Percentiles rank a stretch among this genome's conserved stretches.
Conservation (phyloP, 2,797 vertebrate genomes). For the Chelonia mydas region DNA sequence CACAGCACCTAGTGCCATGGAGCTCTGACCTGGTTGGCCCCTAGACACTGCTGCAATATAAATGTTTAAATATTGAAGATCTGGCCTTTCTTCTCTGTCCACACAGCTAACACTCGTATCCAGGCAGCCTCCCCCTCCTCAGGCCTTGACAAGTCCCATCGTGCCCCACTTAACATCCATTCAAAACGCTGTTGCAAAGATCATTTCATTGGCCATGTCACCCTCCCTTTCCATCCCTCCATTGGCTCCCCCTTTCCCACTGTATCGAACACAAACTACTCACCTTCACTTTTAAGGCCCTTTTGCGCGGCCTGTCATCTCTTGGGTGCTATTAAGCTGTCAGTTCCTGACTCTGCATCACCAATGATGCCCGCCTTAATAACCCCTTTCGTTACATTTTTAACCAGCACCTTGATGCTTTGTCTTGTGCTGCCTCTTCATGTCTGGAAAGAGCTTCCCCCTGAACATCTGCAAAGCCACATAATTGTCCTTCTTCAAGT, state of each 20-base stretch:
- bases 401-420: accelerated
- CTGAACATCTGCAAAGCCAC: not conserved
- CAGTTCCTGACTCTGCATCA: not conserved
- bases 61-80: not conserved
- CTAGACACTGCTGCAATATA: not conserved
- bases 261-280: not conserved
- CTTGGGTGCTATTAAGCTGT: not conserved
- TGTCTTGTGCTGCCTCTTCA: not conserved
- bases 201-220: accelerated
- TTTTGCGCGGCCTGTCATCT: not conserved
- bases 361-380: accelerated
- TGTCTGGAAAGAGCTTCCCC: not conserved
- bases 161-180: not conserved
- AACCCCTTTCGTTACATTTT: not conserved
- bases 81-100: not conserved
- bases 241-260: not conserved
- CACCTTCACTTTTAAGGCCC: not conserved
- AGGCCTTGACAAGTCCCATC: not conserved
- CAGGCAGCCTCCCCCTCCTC: not conserved
- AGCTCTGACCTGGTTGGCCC: accelerated
- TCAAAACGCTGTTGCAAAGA: not conserved
- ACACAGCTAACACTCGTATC: not conserved
- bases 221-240: not conserved
- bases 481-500: not conserved
- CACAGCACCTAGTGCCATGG: not conserved